A percentile compares a stretch with the other conserved stretches of the same genome.
phyloP scores from a whole-genome alignment of 2,797 vertebrate species.

The Tangara arthus region DNA sequence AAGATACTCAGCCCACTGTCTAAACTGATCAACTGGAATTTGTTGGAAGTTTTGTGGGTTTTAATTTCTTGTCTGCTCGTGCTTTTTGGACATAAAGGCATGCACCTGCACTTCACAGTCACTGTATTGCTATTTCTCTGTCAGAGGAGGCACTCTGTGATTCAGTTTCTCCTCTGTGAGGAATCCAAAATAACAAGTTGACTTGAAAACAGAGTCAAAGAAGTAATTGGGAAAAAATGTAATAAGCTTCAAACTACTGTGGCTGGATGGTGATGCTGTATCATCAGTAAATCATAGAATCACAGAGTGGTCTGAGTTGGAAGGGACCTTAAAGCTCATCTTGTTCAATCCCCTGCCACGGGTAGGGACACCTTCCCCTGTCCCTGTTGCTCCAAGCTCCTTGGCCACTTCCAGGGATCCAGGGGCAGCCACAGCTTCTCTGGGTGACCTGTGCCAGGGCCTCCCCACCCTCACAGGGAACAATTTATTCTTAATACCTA shows the following conservation, averaged over 20 bases:
- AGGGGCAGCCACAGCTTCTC: not conserved
- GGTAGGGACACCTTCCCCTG: not conserved
- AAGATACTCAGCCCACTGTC: not conserved
- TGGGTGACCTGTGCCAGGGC: not conserved
- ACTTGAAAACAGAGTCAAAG: not conserved
- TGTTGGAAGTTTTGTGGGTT: not conserved
- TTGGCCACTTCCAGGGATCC: not conserved
- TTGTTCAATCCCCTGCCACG: not conserved
- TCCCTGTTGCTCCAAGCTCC: not conserved
- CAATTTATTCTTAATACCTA: not conserved
- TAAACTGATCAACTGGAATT: not conserved
- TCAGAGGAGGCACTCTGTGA: not conserved
- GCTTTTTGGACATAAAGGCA: not conserved
- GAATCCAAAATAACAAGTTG: not conserved
- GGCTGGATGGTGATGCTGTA: not conserved
- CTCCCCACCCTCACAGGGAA: accelerated
- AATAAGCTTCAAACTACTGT: not conserved
- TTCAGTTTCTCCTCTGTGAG: not conserved
- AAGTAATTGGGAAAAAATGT: not conserved
- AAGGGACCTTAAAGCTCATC: not conserved
- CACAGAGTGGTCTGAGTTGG: not conserved
- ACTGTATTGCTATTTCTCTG: not conserved
- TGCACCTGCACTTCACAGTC: not conserved
- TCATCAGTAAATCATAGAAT: not conserved
- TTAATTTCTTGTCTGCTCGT: not conserved